Conservation (phyloP, 2,797 vertebrate genomes). For the Thripadectes ignobilis region DNA sequence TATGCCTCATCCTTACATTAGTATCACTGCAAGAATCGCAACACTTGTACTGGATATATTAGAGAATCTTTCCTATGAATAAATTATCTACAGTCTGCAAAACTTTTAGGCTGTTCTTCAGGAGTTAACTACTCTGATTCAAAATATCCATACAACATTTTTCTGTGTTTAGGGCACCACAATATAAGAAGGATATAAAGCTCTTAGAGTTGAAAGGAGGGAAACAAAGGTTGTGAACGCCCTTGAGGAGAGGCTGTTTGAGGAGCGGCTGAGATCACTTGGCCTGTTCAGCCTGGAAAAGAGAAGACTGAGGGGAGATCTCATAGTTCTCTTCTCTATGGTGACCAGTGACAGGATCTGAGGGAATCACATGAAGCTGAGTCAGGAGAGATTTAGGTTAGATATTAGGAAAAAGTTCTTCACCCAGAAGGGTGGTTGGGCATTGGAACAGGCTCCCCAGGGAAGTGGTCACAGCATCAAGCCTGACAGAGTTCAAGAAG, state of each 20-base stretch:
- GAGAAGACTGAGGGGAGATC: not conserved
- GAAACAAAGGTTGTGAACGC: not conserved
- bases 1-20: not conserved
- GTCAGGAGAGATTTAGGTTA: not conserved
- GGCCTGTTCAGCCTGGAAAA: not conserved
- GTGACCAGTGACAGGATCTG: not conserved
- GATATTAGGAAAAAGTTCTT: not conserved
- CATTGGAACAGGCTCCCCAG: not conserved
- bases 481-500: not conserved
- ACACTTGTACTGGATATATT: not conserved
- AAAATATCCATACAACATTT: not conserved
- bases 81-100: not conserved
- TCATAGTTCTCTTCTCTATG: not conserved
- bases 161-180: not conserved
- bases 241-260: rapidly evolving
- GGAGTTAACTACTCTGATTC: not conserved
- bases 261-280: not conserved
- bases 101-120: not conserved
- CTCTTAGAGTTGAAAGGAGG: not conserved
- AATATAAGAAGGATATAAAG: not conserved
- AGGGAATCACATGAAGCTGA: not conserved
- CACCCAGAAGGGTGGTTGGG: not conserved
- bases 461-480: not conserved
- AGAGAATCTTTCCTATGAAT: not conserved
- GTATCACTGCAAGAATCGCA: not conserved